Evolutionary conservation across 1,140 invertebrate species (phyloP).

Genomic region (Zaprionus lachaisei): DNA sequence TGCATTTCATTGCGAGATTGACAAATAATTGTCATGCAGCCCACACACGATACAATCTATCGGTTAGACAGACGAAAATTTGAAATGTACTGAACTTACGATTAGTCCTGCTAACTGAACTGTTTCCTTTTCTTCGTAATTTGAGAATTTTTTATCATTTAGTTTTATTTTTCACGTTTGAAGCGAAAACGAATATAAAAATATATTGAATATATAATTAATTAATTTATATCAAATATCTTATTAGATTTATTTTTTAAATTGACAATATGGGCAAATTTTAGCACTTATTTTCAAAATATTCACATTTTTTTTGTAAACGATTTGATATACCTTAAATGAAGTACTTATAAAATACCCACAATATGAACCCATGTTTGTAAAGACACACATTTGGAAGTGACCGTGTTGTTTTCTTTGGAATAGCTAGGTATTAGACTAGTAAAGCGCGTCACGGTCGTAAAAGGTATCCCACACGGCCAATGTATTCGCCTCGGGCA

Average conservation of each 20-base stretch:
- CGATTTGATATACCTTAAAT: not conserved
- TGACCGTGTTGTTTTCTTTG: not conserved
- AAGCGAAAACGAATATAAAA: not conserved
- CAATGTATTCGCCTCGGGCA: slow-evolving; percentile 79
- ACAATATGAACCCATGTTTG: not conserved
- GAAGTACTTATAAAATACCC: slow-evolving; percentile 9
- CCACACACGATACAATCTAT: not conserved
- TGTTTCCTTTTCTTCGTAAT: not conserved
- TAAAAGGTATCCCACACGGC: slow-evolving; percentile 84
- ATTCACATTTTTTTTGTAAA: not conserved
- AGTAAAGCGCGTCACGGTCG: slow-evolving; percentile 42
- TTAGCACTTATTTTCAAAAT: not conserved
- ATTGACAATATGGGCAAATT: not conserved
- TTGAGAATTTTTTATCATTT: not conserved
- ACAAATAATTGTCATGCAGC: not conserved
- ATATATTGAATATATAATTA: not conserved
- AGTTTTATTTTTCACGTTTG: not conserved
- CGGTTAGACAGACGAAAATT: not conserved
- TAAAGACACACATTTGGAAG: not conserved
- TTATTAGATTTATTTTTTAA: not conserved
- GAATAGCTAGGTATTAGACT: not conserved
- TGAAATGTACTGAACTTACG: not conserved
- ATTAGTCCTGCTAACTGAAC: not conserved
- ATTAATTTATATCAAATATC: too few relatives aligned
- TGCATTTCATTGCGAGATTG: not conserved